A percentile compares a stretch with the other conserved stretches of the same genome.
Conservation (phyloP, 2,888 invertebrate genomes). For the Polia nebulosa region DNA sequence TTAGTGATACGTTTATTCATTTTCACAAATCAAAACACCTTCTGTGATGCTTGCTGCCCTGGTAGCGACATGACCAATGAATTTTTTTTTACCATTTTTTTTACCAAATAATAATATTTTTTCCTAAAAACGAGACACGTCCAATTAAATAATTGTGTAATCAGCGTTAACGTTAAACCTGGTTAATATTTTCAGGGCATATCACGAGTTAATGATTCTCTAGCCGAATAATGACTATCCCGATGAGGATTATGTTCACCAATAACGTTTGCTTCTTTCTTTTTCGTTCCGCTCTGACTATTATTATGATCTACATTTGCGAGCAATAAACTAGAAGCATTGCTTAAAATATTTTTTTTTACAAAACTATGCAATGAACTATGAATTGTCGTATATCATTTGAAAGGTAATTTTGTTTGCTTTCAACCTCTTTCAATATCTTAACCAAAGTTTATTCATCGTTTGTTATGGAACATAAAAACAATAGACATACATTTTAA, state of each 20-base stretch:
- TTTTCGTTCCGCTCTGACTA: background rate
- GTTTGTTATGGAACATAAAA: no score
- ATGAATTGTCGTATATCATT: no score
- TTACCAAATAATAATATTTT: background rate
- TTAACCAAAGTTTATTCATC: no score
- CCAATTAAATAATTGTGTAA: background rate
- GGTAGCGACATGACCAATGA: background rate
- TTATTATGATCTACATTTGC: no score
- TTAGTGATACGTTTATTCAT: background rate
- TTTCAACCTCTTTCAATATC: no score
- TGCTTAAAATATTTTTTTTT: no score
- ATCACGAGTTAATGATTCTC: background rate
- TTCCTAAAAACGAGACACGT: background rate
- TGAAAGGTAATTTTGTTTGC: no score
- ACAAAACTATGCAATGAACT: no score
- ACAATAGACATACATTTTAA: no score
- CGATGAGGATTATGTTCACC: background rate
- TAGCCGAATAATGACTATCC: background rate
- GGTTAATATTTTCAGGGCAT: background rate
- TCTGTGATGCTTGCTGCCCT: slow-evolving; percentile 17
- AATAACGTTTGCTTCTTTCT: background rate
- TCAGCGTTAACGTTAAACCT: background rate
- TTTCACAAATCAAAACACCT: slow-evolving; percentile 15
- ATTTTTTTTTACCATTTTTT: background rate
- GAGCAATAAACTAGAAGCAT: no score